phyloP scores from a whole-genome alignment of 1,140 invertebrate genomes.

The Lordiphosa stackelbergi region DNA sequence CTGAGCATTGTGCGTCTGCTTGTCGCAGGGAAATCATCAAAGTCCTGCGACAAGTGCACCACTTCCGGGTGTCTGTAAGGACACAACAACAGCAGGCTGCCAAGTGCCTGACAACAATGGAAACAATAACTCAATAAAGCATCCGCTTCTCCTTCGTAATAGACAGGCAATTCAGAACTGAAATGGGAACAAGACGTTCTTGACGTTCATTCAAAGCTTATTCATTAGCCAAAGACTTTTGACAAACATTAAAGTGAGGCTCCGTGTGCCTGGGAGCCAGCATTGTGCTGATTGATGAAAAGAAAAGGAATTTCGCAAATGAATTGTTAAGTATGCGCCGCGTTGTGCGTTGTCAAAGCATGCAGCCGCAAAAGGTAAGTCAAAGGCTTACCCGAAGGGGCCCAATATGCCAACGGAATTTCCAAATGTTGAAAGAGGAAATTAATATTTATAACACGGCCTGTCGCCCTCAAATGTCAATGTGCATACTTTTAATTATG shows the following conservation, averaged over 20 bases:
- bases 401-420: constrained; percentile 58
- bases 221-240: constrained; percentile 14
- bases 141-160: constrained; percentile 19
- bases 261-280: constrained; percentile 50
- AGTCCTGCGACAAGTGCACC: constrained; percentile 24
- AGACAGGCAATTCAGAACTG: constrained; percentile 10
- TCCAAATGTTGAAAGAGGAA: constrained; percentile 19
- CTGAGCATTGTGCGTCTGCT: constrained; percentile 16
- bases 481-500: constrained; percentile 70
- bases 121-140: constrained; percentile 53
- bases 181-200: constrained; percentile 35
- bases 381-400: constrained; percentile 55
- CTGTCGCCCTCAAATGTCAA: constrained; percentile 63
- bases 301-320: constrained; percentile 59
- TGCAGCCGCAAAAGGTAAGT: constrained; percentile 44
- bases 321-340: constrained; percentile 48
- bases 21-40: constrained; percentile 32
- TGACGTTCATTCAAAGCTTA: constrained; percentile 25
- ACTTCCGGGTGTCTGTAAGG: constrained; percentile 25
- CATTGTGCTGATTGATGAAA: constrained; percentile 75
- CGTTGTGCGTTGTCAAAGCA: constrained; percentile 21
- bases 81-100: constrained; percentile 12
- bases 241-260: constrained; percentile 40
- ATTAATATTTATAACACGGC: constrained; percentile 71
- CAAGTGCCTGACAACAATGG: constrained; percentile 25